These are phyloP conservation scores for Monochamus alternatus DNA, from an alignment of 2,888 invertebrate species.

Conservation along the genomic window DNA sequence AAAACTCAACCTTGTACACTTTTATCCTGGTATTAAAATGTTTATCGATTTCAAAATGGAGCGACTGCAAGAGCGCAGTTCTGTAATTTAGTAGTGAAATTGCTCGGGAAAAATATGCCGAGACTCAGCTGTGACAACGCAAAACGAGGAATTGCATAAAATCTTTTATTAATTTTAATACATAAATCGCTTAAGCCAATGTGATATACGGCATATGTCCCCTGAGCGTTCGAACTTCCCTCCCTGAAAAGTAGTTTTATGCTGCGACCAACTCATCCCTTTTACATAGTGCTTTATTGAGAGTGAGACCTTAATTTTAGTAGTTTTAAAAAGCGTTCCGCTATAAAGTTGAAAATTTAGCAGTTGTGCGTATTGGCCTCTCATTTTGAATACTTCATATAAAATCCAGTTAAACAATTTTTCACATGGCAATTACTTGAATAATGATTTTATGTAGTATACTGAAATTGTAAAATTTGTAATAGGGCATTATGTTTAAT, in stretches of 20 bases:
- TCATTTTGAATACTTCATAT: too few species aligned
- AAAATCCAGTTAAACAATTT: too few species aligned
- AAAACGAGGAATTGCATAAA: constrained; percentile 46
- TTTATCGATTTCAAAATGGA: constrained; percentile 32
- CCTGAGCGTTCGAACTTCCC: background rate
- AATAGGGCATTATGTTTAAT: too few species aligned
- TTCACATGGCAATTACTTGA: too few species aligned
- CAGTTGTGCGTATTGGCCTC: background rate
- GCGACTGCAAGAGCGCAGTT: constrained; percentile 29
- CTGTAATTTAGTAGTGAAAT: constrained; percentile 28
- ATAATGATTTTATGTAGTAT: too few species aligned
- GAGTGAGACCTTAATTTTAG: too few species aligned
- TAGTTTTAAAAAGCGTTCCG: too few species aligned
- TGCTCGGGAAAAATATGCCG: constrained; percentile 39
- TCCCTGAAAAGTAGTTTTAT: background rate
- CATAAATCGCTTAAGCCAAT: constrained; percentile 43
- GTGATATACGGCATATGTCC: constrained; percentile 43
- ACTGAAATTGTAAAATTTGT: too few species aligned
- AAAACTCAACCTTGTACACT: background rate
- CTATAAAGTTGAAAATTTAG: background rate
- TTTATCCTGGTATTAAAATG: constrained; percentile 23
- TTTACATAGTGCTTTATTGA: too few species aligned
- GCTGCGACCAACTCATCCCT: background rate
- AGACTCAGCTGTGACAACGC: constrained; percentile 44
- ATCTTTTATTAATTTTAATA: constrained; percentile 49